A percentile compares a stretch with the other conserved stretches of the same genome.
phyloP scores from a whole-genome alignment of 1,140 invertebrate genomes.

The Octopus sinensis region DNA sequence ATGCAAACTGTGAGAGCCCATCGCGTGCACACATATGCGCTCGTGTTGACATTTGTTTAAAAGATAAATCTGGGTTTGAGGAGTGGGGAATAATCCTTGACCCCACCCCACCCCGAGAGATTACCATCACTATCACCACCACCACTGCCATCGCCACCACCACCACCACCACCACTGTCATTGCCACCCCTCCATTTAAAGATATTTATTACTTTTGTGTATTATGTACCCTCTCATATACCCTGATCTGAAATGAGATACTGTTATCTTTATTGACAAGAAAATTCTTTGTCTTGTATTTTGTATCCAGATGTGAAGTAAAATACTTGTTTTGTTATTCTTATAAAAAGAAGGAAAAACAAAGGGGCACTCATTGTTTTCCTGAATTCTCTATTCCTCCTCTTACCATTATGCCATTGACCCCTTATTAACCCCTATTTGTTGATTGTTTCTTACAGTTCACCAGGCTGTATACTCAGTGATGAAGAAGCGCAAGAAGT shows the following conservation, averaged over 20 bases:
- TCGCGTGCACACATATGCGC: too few relatives aligned
- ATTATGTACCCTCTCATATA: background rate
- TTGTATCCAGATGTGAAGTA: too few relatives aligned
- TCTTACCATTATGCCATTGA: too few relatives aligned
- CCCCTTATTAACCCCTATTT: too few relatives aligned
- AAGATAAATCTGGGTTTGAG: background rate
- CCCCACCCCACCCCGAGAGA: background rate
- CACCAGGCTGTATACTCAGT: slow-evolving; percentile 24
- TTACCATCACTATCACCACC: slow-evolving; percentile 24
- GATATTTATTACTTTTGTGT: too few relatives aligned
- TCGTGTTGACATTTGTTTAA: too few relatives aligned
- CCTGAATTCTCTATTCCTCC: too few relatives aligned
- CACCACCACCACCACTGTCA: slow-evolving; percentile 17
- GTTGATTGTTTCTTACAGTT: slow-evolving; percentile 21
- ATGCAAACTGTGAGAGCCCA: too few relatives aligned
- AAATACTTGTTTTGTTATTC: too few relatives aligned
- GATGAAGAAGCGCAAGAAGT: slow-evolving; percentile 23
- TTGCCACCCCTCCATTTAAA: slow-evolving; percentile 17
- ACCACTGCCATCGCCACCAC: slow-evolving; percentile 20
- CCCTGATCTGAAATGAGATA: background rate
- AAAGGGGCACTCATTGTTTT: too few relatives aligned
- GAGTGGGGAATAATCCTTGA: slow-evolving; percentile 8
- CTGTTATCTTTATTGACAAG: background rate
- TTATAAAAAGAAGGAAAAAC: too few relatives aligned
- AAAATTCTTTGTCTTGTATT: background rate